A percentile compares a stretch with the other conserved stretches of the same genome.
These are phyloP conservation scores for Stenoptilia bipunctidactyla DNA, from an alignment of 2,888 invertebrate genomes.

Conservation along the genomic window DNA sequence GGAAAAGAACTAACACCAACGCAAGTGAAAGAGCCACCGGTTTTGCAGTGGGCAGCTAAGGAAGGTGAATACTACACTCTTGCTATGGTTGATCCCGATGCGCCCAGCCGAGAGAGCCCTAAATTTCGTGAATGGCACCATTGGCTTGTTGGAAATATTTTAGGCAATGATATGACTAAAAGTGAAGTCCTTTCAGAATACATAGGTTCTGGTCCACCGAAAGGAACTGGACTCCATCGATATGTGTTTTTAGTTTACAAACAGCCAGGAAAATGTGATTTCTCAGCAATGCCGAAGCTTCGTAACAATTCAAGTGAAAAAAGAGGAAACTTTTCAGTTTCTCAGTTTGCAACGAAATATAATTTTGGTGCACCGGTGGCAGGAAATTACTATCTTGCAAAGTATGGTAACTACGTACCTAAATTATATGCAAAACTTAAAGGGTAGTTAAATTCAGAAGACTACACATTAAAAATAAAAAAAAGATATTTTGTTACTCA, in stretches of 20 bases:
- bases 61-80: slow-evolving; percentile 74
- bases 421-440: slow-evolving; percentile 41
- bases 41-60: slow-evolving; percentile 74
- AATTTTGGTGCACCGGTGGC: slow-evolving; percentile 71
- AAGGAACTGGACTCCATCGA: slow-evolving; percentile 79
- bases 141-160: slow-evolving; percentile 83
- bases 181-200: slow-evolving; percentile 78
- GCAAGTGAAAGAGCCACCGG: slow-evolving; percentile 78
- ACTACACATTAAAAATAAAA: slow-evolving; percentile 21
- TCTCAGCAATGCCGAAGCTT: slow-evolving; percentile 43
- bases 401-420: slow-evolving; percentile 74
- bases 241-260: slow-evolving; percentile 78
- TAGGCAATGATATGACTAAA: slow-evolving; percentile 70
- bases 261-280: slow-evolving; percentile 65
- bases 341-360: slow-evolving; percentile 70
- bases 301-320: slow-evolving; percentile 60
- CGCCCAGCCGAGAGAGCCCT: slow-evolving; percentile 78
- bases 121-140: slow-evolving; percentile 81
- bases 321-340: slow-evolving; percentile 69
- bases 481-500: no score
- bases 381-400: slow-evolving; percentile 72
- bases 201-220: slow-evolving; percentile 76
- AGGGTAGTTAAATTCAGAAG: slow-evolving; percentile 25
- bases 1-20: slow-evolving; percentile 80
- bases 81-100: slow-evolving; percentile 79